Base-by-base conservation (phyloP, 2,888 invertebrate species). In the Eledone cirrhosa region DNA sequence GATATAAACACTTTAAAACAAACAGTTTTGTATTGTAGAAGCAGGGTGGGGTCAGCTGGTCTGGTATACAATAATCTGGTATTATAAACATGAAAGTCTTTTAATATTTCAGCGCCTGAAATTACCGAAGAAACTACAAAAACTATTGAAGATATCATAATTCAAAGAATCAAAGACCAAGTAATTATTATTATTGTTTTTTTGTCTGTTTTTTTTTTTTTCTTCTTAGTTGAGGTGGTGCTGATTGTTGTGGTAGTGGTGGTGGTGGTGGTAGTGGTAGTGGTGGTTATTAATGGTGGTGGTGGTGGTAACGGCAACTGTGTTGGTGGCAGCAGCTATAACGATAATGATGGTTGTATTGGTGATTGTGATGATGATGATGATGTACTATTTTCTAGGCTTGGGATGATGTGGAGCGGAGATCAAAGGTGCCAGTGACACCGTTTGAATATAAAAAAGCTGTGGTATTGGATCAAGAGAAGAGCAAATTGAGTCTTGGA, bases 401-500 rank as follows among this genome's bases (percentile, higher is more conserved):
- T 0, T 99, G 96, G 94, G 98, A 99, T 90, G 97, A 98, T 91
- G 97, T 98, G 0, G 94, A 94, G 81, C 93, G 95, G 77, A 97
- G 96, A 92, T 93, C 94, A 31, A 96, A 96, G 89, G 95, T 96
- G 0, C 93, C 94, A 1, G 95, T 96, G 81, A 94, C 95, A 19
- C 94, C 95, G 2, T 92, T 94, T 72, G 94, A 95, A 81, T 98
- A 94, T 89, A 96, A 96, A 87, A 97, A 98, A 88, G 94, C 95
- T 83, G 92, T 97, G 79, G 93, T 96, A 0, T 91, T 99, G 72
- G 95, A 99, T 90, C 96, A 97, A 85, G 96, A 97, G 86, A 98
- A 98, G 89, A 97, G 97, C 87, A 97, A 98, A 91, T 92, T 94
- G 81, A 97, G 97, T 77, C 92, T 99, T 77, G 95, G 97, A 0